Percentiles rank a stretch among this genome's conserved stretches.
phyloP scores from a whole-genome alignment of 2,113 vertebrate species.

The Puntigrus tetrazona region DNA sequence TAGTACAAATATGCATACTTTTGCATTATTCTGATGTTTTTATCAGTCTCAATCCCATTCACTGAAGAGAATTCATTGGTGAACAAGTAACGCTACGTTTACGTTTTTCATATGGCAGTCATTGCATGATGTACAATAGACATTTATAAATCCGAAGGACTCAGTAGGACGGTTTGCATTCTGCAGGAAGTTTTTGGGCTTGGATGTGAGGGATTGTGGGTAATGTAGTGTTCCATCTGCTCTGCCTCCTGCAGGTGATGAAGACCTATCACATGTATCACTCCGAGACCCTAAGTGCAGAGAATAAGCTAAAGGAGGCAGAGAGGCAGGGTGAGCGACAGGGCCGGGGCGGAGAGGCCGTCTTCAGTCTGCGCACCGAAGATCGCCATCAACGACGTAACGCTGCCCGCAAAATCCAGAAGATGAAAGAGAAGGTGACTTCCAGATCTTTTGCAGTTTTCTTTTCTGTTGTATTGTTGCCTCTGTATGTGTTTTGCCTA shows the following conservation, averaged over 20 bases:
- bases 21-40: no score
- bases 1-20: no score
- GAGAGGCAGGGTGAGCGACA: conserved; percentile 96
- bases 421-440: conserved; percentile 97
- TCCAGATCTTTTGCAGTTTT: neutral
- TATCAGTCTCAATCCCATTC: no score
- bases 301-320: conserved; percentile 94
- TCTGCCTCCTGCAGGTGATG: conserved; percentile 84
- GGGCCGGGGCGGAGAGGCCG: conserved; percentile 85
- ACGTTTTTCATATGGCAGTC: no score
- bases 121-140: no score
- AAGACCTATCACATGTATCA: conserved; percentile 99
- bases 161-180: neutral
- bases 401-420: conserved; percentile 98
- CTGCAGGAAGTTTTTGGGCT: neutral
- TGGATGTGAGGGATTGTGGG: neutral
- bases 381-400: conserved; percentile 95
- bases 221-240: conserved; percentile 5
- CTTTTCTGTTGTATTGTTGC: neutral
- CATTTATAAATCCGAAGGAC: no score
- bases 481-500: neutral
- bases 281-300: conserved; percentile 91
- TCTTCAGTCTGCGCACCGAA: conserved; percentile 92
- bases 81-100: no score
- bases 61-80: no score